Evolutionary conservation across 2,888 invertebrate genomes (phyloP).

Genomic region (Drosophila limbata): DNA sequence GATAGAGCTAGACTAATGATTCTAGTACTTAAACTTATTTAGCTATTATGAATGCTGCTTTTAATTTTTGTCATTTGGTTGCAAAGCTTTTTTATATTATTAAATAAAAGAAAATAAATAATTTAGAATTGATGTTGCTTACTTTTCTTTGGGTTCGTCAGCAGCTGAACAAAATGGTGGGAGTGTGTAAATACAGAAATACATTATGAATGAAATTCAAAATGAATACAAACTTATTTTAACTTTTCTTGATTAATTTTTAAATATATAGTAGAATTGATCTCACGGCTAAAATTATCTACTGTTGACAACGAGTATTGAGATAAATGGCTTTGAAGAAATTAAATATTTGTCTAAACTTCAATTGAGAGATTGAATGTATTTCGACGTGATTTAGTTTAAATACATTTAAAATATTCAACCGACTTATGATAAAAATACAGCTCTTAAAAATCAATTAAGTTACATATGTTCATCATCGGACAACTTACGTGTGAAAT

Average conservation of each 20-base stretch:
- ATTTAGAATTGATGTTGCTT: slow-evolving; percentile 85
- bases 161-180: slow-evolving; percentile 88
- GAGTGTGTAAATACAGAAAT: slow-evolving; percentile 39
- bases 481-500: slow-evolving; percentile 96
- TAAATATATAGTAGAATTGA: no score
- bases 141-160: slow-evolving; percentile 98
- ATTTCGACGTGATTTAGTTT: neutral
- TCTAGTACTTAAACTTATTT: neutral
- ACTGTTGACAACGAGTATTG: no score
- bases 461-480: no score
- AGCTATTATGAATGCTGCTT: neutral
- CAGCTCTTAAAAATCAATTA: neutral
- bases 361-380: no score
- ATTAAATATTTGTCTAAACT: no score
- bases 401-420: neutral
- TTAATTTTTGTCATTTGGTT: neutral
- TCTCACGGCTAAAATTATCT: no score
- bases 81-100: slow-evolving; percentile 25
- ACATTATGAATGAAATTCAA: slow-evolving; percentile 9
- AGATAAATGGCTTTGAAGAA: no score
- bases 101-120: neutral
- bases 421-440: neutral
- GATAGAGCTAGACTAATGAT: neutral
- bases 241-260: neutral
- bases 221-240: neutral